Percentiles rank a stretch among this genome's conserved stretches.
Conservation (phyloP, 2,113 vertebrate genomes). For the Cricetomys ansorgei region DNA sequence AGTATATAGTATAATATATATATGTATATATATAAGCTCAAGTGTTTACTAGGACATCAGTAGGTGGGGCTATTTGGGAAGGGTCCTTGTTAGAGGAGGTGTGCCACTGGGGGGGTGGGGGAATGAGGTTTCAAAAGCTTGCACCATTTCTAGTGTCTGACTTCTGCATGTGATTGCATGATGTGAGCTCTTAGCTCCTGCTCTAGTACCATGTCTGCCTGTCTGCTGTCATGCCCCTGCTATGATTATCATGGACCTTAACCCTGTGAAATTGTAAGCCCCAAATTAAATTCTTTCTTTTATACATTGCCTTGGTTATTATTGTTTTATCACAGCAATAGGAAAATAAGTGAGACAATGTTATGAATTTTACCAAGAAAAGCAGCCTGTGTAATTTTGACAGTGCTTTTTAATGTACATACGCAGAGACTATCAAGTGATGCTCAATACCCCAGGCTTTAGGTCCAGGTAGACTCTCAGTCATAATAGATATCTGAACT, state of each 20-base stretch:
- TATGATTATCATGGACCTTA: too few relatives aligned
- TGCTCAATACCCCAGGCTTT: neutral
- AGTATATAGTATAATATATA: too few relatives aligned
- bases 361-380: slow-evolving; percentile 7
- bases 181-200: neutral
- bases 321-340: neutral
- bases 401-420: neutral
- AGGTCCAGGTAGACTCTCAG: neutral
- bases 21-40: neutral
- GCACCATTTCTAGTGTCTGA: too few relatives aligned
- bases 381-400: neutral
- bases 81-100: neutral
- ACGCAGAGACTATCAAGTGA: neutral
- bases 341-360: neutral
- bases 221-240: neutral
- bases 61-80: too few relatives aligned
- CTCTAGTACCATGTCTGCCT: neutral
- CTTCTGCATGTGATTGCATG: neutral
- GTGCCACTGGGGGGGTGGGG: neutral
- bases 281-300: neutral
- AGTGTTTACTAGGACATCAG: neutral
- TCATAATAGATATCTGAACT: neutral
- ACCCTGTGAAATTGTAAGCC: neutral
- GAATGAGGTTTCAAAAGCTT: neutral
- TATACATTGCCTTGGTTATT: neutral